Conservation (phyloP, 2,113 vertebrate species). For the Nematolebias whitei region DNA sequence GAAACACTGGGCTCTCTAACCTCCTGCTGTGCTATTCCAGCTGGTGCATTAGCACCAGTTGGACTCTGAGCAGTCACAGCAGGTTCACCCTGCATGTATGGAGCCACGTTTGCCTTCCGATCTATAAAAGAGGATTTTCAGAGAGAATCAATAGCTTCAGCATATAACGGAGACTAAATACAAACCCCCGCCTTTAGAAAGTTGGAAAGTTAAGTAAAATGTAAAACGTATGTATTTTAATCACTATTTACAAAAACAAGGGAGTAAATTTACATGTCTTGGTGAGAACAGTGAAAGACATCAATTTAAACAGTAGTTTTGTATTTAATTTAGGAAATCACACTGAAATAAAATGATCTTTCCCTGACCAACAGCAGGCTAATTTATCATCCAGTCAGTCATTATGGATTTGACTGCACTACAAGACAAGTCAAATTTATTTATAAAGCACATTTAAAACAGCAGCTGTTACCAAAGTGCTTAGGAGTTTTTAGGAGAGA, state of each 20-base stretch:
- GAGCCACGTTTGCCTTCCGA: constrained; percentile 39
- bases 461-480: too few species aligned
- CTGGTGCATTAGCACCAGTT: constrained; percentile 54
- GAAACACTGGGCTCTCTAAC: constrained; percentile 22
- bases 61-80: constrained; percentile 51
- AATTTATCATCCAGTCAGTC: not conserved
- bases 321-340: too few species aligned
- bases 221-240: not conserved
- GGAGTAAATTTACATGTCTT: not conserved
- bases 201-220: not conserved
- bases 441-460: too few species aligned
- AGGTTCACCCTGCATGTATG: constrained; percentile 36
- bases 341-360: too few species aligned
- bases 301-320: too few species aligned
- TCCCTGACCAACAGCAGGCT: too few species aligned
- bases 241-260: not conserved
- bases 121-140: constrained; percentile 37
- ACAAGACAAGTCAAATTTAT: too few species aligned
- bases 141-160: constrained; percentile 38
- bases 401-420: not conserved
- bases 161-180: constrained; percentile 22
- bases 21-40: constrained; percentile 42
- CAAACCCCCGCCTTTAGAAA: constrained; percentile 35
- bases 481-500: too few species aligned
- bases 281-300: too few species aligned